These are phyloP conservation scores for Xanthia togata DNA, from an alignment of 2,888 invertebrate genomes.

Conservation along the genomic window DNA sequence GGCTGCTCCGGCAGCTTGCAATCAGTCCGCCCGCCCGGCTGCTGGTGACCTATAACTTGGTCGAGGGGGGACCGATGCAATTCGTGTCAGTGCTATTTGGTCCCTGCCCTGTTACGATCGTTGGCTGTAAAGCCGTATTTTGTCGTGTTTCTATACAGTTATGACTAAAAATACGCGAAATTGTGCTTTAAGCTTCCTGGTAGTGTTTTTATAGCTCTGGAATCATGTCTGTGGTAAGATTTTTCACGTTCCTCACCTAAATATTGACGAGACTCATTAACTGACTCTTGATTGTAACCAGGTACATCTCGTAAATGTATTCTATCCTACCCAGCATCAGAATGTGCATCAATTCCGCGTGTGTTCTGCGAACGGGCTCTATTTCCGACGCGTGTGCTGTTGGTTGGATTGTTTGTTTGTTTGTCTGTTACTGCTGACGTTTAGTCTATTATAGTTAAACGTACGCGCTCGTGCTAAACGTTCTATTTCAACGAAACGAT, in stretches of 20 bases:
- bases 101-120: constrained; percentile 36
- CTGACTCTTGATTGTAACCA: constrained; percentile 8
- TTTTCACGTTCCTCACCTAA: constrained; percentile 12
- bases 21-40: constrained; percentile 8
- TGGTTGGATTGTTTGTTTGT: constrained; percentile 50
- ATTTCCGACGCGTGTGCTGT: constrained; percentile 33
- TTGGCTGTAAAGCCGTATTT: constrained; percentile 25
- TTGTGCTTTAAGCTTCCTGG: constrained; percentile 21
- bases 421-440: constrained; percentile 26
- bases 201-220: constrained; percentile 20
- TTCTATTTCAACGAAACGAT: constrained; percentile 38
- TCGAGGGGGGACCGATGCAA: constrained; percentile 47
- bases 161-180: background rate
- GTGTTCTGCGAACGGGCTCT: constrained; percentile 41
- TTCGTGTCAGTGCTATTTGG: constrained; percentile 47
- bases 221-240: constrained; percentile 46
- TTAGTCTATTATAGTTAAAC: constrained; percentile 30
- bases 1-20: constrained; percentile 21
- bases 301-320: constrained; percentile 11
- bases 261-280: constrained; percentile 21
- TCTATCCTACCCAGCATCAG: background rate
- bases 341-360: constrained; percentile 18
- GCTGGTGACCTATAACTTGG: constrained; percentile 33
- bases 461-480: constrained; percentile 6
- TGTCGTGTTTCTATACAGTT: constrained; percentile 15